Conservation (phyloP, 1,140 invertebrate genomes). For the Papilio glaucus region DNA sequence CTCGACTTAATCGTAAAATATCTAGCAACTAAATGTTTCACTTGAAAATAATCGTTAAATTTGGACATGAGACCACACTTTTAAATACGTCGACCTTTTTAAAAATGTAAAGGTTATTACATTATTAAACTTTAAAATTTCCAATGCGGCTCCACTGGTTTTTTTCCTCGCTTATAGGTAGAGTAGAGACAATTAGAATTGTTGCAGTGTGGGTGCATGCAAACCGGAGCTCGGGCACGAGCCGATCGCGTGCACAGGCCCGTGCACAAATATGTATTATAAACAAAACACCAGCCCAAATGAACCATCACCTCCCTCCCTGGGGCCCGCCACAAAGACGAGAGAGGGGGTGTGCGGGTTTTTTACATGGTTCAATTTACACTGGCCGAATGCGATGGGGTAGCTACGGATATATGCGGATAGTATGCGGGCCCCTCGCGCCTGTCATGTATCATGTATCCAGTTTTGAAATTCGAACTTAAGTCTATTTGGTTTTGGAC, state of each 20-base stretch:
- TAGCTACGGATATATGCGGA: slow-evolving; percentile 61
- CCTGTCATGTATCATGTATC: slow-evolving; percentile 67
- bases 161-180: slow-evolving; percentile 37
- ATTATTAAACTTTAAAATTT: background rate
- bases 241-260: slow-evolving; percentile 72
- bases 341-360: slow-evolving; percentile 50
- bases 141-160: slow-evolving; percentile 11
- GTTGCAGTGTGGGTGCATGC: slow-evolving; percentile 64
- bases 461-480: slow-evolving; percentile 60
- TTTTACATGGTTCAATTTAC: slow-evolving; percentile 60
- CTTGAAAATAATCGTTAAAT: too few species aligned
- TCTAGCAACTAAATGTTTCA: too few species aligned
- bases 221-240: slow-evolving; percentile 63
- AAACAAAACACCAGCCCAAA: slow-evolving; percentile 60
- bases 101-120: background rate
- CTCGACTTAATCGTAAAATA: too few species aligned
- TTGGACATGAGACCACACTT: too few species aligned
- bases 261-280: slow-evolving; percentile 80
- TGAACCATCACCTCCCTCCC: slow-evolving; percentile 61
- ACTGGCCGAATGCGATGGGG: slow-evolving; percentile 52
- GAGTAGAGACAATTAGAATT: slow-evolving; percentile 35
- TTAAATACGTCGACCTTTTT: background rate
- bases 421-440: slow-evolving; percentile 63
- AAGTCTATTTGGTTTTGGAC: slow-evolving; percentile 40
- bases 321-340: slow-evolving; percentile 54